These are phyloP conservation scores for Chionis minor DNA, from an alignment of 2,113 vertebrate species.

Conservation along the genomic window DNA sequence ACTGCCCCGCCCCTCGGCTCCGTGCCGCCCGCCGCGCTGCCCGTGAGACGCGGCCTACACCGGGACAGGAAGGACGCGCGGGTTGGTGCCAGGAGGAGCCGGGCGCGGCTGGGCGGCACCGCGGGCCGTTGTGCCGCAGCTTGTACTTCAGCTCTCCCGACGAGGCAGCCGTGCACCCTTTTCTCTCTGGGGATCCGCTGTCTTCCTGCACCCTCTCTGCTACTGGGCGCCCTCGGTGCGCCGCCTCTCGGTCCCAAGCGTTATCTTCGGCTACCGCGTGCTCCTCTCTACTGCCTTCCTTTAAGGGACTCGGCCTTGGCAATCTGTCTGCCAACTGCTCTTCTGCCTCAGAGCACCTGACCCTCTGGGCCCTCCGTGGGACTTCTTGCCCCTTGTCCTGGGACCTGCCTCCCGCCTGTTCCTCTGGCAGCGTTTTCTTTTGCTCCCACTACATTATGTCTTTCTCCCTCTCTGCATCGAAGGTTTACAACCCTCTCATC, in stretches of 20 bases:
- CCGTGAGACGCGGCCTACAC: accelerated
- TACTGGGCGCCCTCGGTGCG: not conserved
- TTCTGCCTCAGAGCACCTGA: not conserved
- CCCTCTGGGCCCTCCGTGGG: not conserved
- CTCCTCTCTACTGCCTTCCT: not conserved
- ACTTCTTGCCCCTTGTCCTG: not conserved
- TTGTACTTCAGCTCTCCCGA: not conserved
- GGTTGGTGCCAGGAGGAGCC: not conserved
- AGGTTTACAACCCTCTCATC: not conserved
- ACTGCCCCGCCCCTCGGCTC: not conserved
- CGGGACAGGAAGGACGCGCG: accelerated
- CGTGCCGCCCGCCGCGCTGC: no score
- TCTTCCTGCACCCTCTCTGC: not conserved
- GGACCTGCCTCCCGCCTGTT: not conserved
- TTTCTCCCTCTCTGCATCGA: not conserved
- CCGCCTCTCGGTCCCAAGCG: not conserved
- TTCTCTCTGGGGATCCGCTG: not conserved
- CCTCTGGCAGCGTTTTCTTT: not conserved
- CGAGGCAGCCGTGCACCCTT: no score
- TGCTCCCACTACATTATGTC: accelerated
- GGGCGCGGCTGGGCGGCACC: accelerated
- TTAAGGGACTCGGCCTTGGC: not conserved
- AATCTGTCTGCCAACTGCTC: not conserved
- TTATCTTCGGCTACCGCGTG: no score
- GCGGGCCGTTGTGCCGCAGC: no score